Evolutionary conservation across 2,888 invertebrate species (phyloP).

Genomic region (Ophion obscuratus): DNA sequence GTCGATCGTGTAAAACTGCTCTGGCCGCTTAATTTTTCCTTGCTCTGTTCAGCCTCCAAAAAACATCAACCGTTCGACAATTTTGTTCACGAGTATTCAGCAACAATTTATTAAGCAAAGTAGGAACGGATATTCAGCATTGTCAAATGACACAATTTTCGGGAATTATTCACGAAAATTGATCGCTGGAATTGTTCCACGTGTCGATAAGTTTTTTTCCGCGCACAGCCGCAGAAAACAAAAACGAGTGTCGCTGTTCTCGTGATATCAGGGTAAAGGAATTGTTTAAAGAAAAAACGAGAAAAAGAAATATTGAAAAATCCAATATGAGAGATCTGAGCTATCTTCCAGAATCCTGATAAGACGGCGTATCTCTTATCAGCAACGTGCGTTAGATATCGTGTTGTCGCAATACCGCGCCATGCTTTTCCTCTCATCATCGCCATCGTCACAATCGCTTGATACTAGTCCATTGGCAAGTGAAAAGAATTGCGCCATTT

Average conservation of each 20-base stretch:
- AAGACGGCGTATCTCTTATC: conserved; percentile 52
- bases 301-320: conserved; percentile 6
- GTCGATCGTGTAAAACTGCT: conserved; percentile 52
- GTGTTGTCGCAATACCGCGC: conserved; percentile 30
- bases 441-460: conserved; percentile 10
- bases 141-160: not conserved
- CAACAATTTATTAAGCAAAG: too few relatives aligned
- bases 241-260: not conserved
- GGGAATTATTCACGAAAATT: not conserved
- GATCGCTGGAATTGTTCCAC: not conserved
- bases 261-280: not conserved
- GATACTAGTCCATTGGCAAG: not conserved
- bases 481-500: not conserved
- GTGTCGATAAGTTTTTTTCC: not conserved
- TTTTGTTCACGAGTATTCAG: too few relatives aligned
- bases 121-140: too few relatives aligned
- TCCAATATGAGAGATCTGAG: not conserved
- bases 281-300: conserved; percentile 18
- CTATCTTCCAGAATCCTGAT: conserved; percentile 57
- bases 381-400: conserved; percentile 58
- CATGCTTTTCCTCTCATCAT: conserved; percentile 10
- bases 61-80: not conserved
- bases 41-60: not conserved
- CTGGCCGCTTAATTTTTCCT: not conserved
- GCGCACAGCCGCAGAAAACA: not conserved